Evolutionary conservation across 2,888 invertebrate genomes (phyloP), one percentile per base, ranked within the genome.

Genomic region (Steinernema carpocapsae): DNA sequence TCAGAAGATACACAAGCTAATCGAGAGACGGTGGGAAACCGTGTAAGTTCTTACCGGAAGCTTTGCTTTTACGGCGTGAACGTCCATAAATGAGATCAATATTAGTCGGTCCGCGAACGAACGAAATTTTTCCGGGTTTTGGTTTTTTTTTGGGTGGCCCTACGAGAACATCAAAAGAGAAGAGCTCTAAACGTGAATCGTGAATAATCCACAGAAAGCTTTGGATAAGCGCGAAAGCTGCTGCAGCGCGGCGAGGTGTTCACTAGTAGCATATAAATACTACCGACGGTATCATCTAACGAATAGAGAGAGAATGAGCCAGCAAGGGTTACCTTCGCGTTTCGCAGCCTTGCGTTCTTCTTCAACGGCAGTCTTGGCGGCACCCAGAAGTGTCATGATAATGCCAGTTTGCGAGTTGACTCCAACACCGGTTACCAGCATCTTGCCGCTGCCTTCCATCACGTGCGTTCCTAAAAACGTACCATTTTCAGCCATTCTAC

Each of bases 371-470:
- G 78, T 77, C 70, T 83, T 86, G 1, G 89, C 87, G 24, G 97
- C 97, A 74, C 97, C 97, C 85, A 99, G 91, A 24, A 99, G 91
- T 7, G 97, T 95, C 90, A 99, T 97, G 89, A 99, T 99, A 88
- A 99, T 99, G 88, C 99, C 99, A 75, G 99, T 97, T 89, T 97
- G 97, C 3, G 97, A 97, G 90, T 97, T 97, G 77, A 95, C 92
- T 76, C 96, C 99, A 48, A 99, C 99, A 42, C 97, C 99, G 71
- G 96, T 93, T 74, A 99, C 96, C 87, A 99, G 89, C 76, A 86
- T 97, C 91, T 96, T 96, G 77, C 97, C 99, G 82, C 96, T 97
- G 79, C 99, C 99, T 90, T 99, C 99, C 99, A 99, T 99, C 79
- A 97, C 95, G 90, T 99, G 97, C 76, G 99, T 99, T 82, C 92